phyloP scores from a whole-genome alignment of 2,888 invertebrate genomes.

The Iselma pallidipennis region DNA sequence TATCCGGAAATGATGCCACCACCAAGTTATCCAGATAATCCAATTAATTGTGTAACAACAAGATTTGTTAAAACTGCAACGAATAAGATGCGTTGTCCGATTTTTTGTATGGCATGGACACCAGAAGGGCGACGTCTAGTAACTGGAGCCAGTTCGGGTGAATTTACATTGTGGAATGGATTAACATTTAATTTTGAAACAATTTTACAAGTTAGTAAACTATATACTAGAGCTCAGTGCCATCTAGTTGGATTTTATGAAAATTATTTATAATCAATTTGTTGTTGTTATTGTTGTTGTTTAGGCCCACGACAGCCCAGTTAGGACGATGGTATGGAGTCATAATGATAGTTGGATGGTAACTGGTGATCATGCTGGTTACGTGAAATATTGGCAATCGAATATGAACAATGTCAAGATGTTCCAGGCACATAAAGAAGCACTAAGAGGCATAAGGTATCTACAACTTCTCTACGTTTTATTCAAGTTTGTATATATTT shows the following conservation, averaged over 20 bases:
- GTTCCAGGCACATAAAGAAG: constrained; percentile 99
- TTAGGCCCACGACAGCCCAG: constrained; percentile 98
- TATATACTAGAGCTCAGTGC: not conserved
- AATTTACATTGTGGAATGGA: constrained; percentile 99
- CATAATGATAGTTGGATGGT: constrained; percentile 99
- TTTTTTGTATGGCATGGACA: constrained; percentile 99
- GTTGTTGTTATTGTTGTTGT: constrained; percentile 13
- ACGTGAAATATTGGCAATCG: constrained; percentile 99
- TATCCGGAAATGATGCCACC: constrained; percentile 93
- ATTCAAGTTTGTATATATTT: constrained; percentile 46
- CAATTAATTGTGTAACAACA: constrained; percentile 94
- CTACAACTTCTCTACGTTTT: constrained; percentile 56
- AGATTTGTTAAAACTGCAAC: constrained; percentile 99
- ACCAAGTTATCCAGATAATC: constrained; percentile 90
- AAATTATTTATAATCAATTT: not conserved
- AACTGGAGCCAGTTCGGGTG: constrained; percentile 98
- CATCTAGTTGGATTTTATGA: not conserved
- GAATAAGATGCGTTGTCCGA: constrained; percentile 99
- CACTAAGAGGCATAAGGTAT: constrained; percentile 97
- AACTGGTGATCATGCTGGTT: constrained; percentile 97
- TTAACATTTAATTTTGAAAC: constrained; percentile 99
- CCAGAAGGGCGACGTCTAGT: constrained; percentile 97
- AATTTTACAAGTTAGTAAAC: constrained; percentile 83
- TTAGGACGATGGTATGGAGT: constrained; percentile 99
- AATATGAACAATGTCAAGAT: constrained; percentile 99